These are phyloP conservation scores for Drosophila pectinifera DNA, from an alignment of 1,140 invertebrate species.

Conservation along the genomic window DNA sequence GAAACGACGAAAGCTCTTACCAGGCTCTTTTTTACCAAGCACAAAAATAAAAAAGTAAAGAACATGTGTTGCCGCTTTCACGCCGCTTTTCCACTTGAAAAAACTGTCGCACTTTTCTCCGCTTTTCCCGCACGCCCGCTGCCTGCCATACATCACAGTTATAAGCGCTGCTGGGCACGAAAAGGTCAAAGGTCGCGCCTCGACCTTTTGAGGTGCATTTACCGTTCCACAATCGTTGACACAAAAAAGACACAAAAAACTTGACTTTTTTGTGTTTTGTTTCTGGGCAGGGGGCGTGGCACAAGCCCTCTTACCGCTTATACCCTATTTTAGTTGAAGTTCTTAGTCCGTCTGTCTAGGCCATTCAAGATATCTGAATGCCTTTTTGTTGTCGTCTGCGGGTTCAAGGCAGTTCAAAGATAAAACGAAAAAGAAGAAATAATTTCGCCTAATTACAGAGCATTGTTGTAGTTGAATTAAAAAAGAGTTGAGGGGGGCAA, in stretches of 20 bases:
- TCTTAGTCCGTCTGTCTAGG: conserved; percentile 43
- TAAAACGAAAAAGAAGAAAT: conserved; percentile 26
- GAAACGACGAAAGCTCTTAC: conserved; percentile 6
- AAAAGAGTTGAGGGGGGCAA: conserved; percentile 3
- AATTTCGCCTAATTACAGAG: conserved; percentile 42
- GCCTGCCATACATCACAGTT: conserved; percentile 21
- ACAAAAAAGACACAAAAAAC: conserved; percentile 48
- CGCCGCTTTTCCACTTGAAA: conserved; percentile 67
- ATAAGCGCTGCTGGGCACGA: conserved; percentile 46
- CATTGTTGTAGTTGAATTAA: conserved; percentile 31
- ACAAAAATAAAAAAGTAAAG: conserved; percentile 1
- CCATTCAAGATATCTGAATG: conserved; percentile 31
- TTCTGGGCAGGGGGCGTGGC: conserved; percentile 30
- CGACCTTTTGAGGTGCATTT: conserved; percentile 58
- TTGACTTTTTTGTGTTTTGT: conserved; percentile 26
- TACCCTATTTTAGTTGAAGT: conserved; percentile 34
- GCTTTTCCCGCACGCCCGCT: neutral
- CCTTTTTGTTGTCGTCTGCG: conserved; percentile 4
- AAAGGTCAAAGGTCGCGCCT: conserved; percentile 72
- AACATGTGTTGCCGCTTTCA: conserved; percentile 63
- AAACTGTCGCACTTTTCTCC: conserved; percentile 13
- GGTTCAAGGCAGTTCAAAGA: conserved; percentile 76
- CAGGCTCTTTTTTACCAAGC: neutral
- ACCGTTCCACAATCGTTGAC: conserved; percentile 74
- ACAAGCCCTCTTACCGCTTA: conserved; percentile 19